These are phyloP conservation scores for Chymomyza fuscimana DNA, from an alignment of 2,888 invertebrate genomes.

Conservation along the genomic window DNA sequence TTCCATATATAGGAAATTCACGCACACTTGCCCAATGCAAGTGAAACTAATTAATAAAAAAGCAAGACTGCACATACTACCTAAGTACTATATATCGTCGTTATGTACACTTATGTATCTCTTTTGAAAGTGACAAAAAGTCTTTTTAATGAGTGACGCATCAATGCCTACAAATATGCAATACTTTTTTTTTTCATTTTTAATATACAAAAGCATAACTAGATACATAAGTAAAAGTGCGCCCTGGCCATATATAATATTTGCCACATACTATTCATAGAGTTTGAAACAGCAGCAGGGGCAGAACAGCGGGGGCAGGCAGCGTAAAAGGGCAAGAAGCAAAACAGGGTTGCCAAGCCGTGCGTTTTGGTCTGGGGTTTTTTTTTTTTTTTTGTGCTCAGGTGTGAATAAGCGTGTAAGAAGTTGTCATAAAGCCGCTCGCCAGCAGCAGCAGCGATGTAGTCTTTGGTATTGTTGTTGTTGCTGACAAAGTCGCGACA, in stretches of 20 bases:
- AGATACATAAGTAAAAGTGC: conserved; percentile 21
- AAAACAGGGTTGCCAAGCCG: conserved; percentile 9
- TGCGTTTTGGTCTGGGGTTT: conserved; percentile 54
- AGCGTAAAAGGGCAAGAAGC: not conserved
- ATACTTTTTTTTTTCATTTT: conserved; percentile 10
- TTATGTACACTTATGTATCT: not conserved
- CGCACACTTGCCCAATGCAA: not conserved
- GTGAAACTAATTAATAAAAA: conserved; percentile 59
- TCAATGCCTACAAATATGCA: conserved; percentile 33
- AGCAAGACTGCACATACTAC: not conserved
- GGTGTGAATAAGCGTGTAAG: conserved; percentile 80
- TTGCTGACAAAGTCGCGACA: conserved; percentile 30
- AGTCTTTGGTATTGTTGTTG: not conserved
- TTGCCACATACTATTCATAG: conserved; percentile 56
- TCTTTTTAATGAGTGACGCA: conserved; percentile 35
- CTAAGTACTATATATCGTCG: not conserved
- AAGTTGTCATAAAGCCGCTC: conserved; percentile 72
- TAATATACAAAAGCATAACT: conserved; percentile 23
- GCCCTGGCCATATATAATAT: conserved; percentile 21
- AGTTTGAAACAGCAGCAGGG: conserved; percentile 65
- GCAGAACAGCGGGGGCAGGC: conserved; percentile 41
- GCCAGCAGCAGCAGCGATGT: not conserved
- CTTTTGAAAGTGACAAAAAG: conserved; percentile 2
- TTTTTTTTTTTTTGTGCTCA: conserved; percentile 67
- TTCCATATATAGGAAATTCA: not conserved